phyloP scores from a whole-genome alignment of 2,888 invertebrate genomes.

The Drosophila subsilvestris region DNA sequence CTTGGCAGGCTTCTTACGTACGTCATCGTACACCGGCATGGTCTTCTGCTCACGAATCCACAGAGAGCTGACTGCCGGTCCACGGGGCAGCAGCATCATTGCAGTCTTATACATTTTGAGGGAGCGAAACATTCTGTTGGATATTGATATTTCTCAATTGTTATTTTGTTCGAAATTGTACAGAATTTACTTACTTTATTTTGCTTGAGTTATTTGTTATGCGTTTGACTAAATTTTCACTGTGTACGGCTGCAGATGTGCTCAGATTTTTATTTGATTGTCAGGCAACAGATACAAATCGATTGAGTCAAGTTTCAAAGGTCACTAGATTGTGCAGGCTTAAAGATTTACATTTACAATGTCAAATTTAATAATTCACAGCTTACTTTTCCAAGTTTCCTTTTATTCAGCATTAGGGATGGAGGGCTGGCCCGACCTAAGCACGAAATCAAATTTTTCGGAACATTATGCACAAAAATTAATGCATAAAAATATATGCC shows the following conservation, averaged over 20 bases:
- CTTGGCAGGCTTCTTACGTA: conserved; percentile 84
- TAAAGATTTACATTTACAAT: not conserved
- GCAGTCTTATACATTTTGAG: not conserved
- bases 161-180: not conserved
- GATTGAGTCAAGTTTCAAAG: not conserved
- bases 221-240: not conserved
- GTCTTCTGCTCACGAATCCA: conserved; percentile 78
- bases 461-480: no score
- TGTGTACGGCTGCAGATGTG: not conserved
- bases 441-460: not conserved
- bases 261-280: not conserved
- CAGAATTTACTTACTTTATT: not conserved
- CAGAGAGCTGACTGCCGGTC: not conserved
- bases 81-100: conserved; percentile 4
- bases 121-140: conserved; percentile 4
- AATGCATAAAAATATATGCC: no score
- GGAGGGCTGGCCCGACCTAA: no score
- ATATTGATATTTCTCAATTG: not conserved
- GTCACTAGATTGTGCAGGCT: not conserved
- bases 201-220: no score
- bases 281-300: not conserved
- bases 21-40: conserved; percentile 78
- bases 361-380: not conserved
- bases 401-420: not conserved
- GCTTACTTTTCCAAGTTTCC: not conserved